Base-by-base conservation (phyloP, 2,888 invertebrate species). In the Lampropteryx suffumata region DNA sequence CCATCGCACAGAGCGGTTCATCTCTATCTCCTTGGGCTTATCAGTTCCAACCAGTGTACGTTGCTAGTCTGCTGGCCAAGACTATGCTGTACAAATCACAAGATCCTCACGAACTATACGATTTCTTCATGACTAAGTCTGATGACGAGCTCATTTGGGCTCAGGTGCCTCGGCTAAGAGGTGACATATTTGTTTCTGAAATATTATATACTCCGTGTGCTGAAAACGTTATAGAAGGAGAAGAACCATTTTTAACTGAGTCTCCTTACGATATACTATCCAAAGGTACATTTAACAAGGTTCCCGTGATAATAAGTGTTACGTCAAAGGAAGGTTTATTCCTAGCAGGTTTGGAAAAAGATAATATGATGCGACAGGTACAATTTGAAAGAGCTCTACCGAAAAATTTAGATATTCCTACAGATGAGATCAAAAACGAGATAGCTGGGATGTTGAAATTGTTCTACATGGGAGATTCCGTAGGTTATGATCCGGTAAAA, bases 1-100 rank as follows among this genome's bases (percentile, higher is more conserved):
- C 79, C 0, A 86, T 89, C 9, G 57, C 76, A 14, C 82, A 87
- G 49, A 87, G 88, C 52, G 88, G 88, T 1, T 87, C 88, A 0
- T 73, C 85, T 0, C 43, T 84, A 1, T 61, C 72, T 0, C 54
- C 79, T 0, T 89, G 86, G 85, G 73, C 77, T 0, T 61, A 72
- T n/a, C 86, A 88, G 50, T 82, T 67, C 39, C 72, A 71, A 14
- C 84, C 86, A 0, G 56, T 80, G 1, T 76, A 71, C 24, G 62
- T 78, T 61, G 83, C 86, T 0, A 79, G 79, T 55, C 64, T 81
- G 7, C 53, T 87, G 1, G 78, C 84, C 0, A 84, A 79, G 61
- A 62, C 67, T 1, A 79, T 86, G 79, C 65, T 73, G 1, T 68
- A 76, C 27, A 57, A 73, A 10, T 70, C 78, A 0, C 61, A 76